Percentiles rank a stretch among this genome's conserved stretches.
Evolutionary conservation across 2,888 invertebrate species (phyloP).

Genomic region (Mantis religiosa): DNA sequence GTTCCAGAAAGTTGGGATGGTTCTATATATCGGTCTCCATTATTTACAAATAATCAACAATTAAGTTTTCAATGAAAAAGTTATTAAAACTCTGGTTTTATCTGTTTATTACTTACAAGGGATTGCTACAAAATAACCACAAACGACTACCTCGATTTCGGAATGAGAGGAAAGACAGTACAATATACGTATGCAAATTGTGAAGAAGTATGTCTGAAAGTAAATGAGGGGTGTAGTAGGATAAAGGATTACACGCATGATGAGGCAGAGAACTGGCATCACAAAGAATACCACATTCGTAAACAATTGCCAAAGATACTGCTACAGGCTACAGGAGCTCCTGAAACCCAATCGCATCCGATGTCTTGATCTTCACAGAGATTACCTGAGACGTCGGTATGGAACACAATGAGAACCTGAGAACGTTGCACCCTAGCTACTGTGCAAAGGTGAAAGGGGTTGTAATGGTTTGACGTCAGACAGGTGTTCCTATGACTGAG

Average conservation of each 20-base stretch:
- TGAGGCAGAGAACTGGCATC: neutral
- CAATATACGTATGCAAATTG: too few species aligned
- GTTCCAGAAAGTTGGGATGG: too few species aligned
- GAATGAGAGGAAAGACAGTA: too few species aligned
- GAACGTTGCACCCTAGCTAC: neutral
- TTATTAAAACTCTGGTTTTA: too few species aligned
- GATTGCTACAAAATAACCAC: too few species aligned
- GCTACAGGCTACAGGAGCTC: neutral
- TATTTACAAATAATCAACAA: too few species aligned
- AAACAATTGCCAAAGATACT: neutral
- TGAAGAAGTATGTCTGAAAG: too few species aligned
- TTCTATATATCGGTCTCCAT: too few species aligned
- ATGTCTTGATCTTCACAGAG: neutral
- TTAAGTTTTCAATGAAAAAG: too few species aligned
- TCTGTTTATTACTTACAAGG: too few species aligned
- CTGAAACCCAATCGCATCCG: neutral
- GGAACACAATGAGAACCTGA: neutral
- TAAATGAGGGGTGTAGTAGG: too few species aligned
- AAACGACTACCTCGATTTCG: too few species aligned
- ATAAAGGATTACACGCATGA: neutral
- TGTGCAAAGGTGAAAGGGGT: neutral
- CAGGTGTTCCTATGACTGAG: neutral
- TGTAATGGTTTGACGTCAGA: neutral
- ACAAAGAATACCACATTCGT: neutral
- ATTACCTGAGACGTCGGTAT: neutral